Evolutionary conservation across 2,113 vertebrate genomes (phyloP).

Genomic region (Nesoenas mayeri): DNA sequence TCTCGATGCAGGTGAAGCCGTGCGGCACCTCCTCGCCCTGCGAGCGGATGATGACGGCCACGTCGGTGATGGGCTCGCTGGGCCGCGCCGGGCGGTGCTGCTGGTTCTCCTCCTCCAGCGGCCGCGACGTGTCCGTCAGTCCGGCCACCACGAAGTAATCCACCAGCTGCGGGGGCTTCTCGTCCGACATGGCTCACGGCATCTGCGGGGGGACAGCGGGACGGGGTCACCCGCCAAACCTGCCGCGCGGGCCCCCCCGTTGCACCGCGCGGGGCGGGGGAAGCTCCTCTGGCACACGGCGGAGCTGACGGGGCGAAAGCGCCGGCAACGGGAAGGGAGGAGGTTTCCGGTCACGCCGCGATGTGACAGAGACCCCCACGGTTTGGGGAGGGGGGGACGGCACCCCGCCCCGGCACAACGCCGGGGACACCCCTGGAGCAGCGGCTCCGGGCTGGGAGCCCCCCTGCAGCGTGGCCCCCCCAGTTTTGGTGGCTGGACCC

Average conservation of each 20-base stretch:
- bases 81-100: slow-evolving; percentile 70
- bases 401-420: not conserved
- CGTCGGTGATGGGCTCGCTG: slow-evolving; percentile 86
- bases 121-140: slow-evolving; percentile 75
- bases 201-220: slow-evolving; percentile 34
- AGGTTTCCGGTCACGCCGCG: not conserved
- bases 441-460: not conserved
- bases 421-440: not conserved
- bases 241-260: not conserved
- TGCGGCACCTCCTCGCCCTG: slow-evolving; percentile 92
- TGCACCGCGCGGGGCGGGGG: not conserved
- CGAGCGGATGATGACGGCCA: slow-evolving; percentile 88
- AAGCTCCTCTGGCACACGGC: not conserved
- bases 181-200: slow-evolving; percentile 87
- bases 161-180: slow-evolving; percentile 92
- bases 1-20: slow-evolving; percentile 95
- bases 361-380: not conserved
- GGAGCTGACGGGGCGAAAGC: not conserved
- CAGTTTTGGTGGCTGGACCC: rapidly evolving
- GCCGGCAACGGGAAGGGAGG: slow-evolving; percentile 8
- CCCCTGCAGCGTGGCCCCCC: not conserved
- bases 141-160: slow-evolving; percentile 96
- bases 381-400: too few relatives aligned
- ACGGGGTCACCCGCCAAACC: not conserved
- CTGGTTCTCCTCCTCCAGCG: slow-evolving; percentile 81